A percentile compares a stretch with the other conserved stretches of the same genome.
Conservation (phyloP, 2,113 vertebrate genomes). For the Forbesichthys papilliferus region DNA sequence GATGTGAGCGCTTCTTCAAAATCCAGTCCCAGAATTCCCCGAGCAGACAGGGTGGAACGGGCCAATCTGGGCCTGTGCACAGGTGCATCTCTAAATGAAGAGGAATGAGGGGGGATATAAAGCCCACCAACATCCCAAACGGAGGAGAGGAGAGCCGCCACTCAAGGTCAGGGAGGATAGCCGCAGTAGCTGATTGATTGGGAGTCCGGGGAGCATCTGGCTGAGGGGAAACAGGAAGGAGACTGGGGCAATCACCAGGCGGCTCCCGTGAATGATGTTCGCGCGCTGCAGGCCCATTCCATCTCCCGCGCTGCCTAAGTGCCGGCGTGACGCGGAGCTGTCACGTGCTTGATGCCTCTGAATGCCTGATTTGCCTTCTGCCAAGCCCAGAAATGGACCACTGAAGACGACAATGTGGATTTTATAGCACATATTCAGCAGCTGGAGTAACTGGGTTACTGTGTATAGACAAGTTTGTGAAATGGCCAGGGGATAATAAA, state of each 20-base stretch:
- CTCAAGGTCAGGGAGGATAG: conserved; percentile 74
- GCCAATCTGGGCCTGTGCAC: conserved; percentile 61
- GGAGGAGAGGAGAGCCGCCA: conserved; percentile 48
- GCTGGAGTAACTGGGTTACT: conserved; percentile 51
- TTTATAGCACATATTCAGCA: conserved; percentile 26
- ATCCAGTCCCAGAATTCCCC: conserved; percentile 38
- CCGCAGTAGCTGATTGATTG: conserved; percentile 70
- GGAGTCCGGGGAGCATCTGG: conserved; percentile 74
- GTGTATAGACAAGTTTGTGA: conserved; percentile 43
- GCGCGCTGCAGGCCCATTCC: conserved; percentile 39
- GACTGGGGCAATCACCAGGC: conserved; percentile 76
- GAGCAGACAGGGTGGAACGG: conserved; percentile 24
- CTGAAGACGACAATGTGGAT: background rate
- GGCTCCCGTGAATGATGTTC: conserved; percentile 71
- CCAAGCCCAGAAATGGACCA: background rate
- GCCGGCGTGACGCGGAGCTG: conserved; percentile 35
- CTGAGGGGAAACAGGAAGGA: conserved; percentile 72
- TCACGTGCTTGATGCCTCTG: conserved; percentile 27
- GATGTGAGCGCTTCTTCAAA: conserved; percentile 21
- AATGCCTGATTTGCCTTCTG: conserved; percentile 35
- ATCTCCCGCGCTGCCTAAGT: conserved; percentile 35
- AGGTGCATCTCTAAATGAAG: conserved; percentile 74
- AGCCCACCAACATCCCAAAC: conserved; percentile 45
- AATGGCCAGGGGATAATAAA: conserved; percentile 72
- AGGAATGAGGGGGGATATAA: conserved; percentile 53